Percentiles rank a stretch among this genome's conserved stretches.
These are phyloP conservation scores for Hololepta plana DNA, from an alignment of 2,888 invertebrate genomes.

Conservation along the genomic window DNA sequence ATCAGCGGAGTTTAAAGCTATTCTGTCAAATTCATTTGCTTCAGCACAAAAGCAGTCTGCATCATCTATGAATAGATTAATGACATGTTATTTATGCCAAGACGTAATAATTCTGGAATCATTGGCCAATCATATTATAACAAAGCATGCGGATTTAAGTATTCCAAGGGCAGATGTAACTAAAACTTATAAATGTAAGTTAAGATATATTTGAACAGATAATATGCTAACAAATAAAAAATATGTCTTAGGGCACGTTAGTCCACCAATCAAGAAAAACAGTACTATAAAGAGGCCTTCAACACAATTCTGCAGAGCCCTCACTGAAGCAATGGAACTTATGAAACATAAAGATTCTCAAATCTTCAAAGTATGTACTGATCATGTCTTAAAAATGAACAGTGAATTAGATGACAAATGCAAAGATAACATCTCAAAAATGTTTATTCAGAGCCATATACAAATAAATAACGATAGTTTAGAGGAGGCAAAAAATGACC, in stretches of 20 bases:
- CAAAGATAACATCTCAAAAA: no score
- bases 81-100: conserved; percentile 13
- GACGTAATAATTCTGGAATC: conserved; percentile 10
- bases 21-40: conserved; percentile 10
- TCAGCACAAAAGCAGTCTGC: conserved; percentile 8
- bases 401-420: no score
- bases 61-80: conserved; percentile 8
- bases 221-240: not conserved
- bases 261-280: conserved; percentile 8
- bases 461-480: no score
- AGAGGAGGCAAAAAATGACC: no score
- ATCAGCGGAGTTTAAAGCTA: conserved; percentile 17
- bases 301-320: conserved; percentile 8
- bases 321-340: conserved; percentile 8
- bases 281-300: conserved; percentile 7
- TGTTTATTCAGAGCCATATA: no score
- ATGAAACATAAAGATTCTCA: conserved; percentile 8
- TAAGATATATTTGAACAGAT: not conserved
- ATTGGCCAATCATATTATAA: conserved; percentile 10
- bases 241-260: conserved; percentile 6
- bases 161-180: conserved; percentile 7
- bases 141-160: conserved; percentile 10
- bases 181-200: conserved; percentile 9
- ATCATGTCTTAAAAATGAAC: no score
- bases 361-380: conserved; percentile 8